Evolutionary conservation across 2,888 invertebrate genomes (phyloP), one percentile per base, ranked within the genome.

Genomic region (Petrophora chlorosata): DNA sequence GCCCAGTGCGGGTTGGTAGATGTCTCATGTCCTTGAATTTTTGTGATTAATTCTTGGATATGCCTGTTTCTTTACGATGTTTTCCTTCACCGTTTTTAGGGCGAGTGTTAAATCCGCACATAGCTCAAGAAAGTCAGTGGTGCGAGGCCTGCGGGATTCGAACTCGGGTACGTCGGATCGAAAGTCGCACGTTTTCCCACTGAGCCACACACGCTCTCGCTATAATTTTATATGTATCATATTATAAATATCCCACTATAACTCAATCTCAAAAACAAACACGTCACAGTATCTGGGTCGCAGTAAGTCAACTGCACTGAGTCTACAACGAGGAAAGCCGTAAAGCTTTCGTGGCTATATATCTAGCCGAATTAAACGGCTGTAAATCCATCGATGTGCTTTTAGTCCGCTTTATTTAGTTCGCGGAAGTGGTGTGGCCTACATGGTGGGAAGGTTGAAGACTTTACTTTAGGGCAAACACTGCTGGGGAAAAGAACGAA

Each of bases 351-450:
- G 50, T 61, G 65, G 69, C 71, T 65, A 61, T 79, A 76, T 72
- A 79, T 79, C 81, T 70, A 76, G 76, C 65, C 64, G 78, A 79
- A 85, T 85, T 82, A 82, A 77, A 74, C 67, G 70, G 61, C 63
- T 67, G 73, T 86, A 85, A 86, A 86, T 82, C 83, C 73, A 70
- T 85, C 83, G 71, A 64, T 61, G 64, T 61, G 83, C 79, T 83
- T 82, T 82, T 70, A 79, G 72, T 53, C 60, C 49, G 67, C 67
- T 75, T 73, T 76, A 70, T 73, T 72, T 74, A 76, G 73, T 65
- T 59, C 73, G 53, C 77, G 83, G 82, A 84, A 83, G 79, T 72
- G 23, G 59, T 56, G 59, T 57, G 76, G 73, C 82, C 79, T 74
- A 79, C 59, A 71, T 76, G 35, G n/a, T 23, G 15, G 13, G 34